Base-by-base conservation (phyloP, 2,113 vertebrate species). In the Thryonomys swinderianus region DNA sequence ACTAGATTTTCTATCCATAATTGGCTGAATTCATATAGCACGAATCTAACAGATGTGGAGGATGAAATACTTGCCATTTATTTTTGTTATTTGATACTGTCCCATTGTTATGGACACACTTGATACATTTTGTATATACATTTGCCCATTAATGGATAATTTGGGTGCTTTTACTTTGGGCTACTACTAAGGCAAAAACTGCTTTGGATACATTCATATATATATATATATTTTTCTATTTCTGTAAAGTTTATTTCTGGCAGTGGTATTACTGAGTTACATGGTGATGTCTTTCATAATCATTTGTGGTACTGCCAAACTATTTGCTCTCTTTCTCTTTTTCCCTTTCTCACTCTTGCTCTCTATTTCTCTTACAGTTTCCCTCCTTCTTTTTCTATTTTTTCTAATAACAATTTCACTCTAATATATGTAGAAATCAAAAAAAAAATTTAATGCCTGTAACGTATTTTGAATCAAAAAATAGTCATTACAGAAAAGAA, bases 401-500 rank as follows among this genome's bases (percentile, higher is more conserved):
- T 92, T 23, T 61, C 5, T 40, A 37, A 53, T 62, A 66, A 64
- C 4, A 91, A 11, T 21, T 64, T 13, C 0, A 61, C 34, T 51
- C 73, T 81, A 85, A 93, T 67, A 67, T 78, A 5, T 48, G 2
- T 12, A 7, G 2, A 90, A 69, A 78, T 85, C 82, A 21, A 88
- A 16, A 73, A 80, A 83, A 66, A 85, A 93, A 2, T 4, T 89
- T 79, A 84, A 8, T 45, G 11, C 32, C 45, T 83, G 0, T 3
- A 76, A 94, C 78, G 3, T 21, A 45, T 83, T 93, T 94, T 80
- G 4, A 85, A 51, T 85, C 62, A 90, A 94, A 78, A 90, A 83
- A 37, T 40, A 82, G 30, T 62, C 51, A 85, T 2, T 27, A 84
- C 20, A 85, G 14, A 95, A 92, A 95, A 93, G 48, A 90, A 96